Conservation (phyloP, 2,888 invertebrate species). For the Nowickia ferox region DNA sequence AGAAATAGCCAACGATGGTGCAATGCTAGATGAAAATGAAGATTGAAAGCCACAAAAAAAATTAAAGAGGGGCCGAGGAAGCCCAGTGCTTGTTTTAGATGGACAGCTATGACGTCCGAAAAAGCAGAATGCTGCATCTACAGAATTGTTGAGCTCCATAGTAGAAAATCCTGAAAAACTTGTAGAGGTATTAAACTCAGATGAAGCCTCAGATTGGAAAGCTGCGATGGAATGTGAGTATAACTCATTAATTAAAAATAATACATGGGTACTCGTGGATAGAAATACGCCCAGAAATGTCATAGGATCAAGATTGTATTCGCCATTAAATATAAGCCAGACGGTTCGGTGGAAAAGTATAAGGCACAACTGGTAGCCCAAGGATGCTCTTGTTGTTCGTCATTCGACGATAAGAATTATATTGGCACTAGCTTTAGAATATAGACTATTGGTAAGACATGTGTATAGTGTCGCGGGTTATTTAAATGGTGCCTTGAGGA, state of each 20-base stretch:
- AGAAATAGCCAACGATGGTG: neutral
- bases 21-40: neutral
- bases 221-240: conserved; percentile 61
- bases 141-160: conserved; percentile 24
- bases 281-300: conserved; percentile 21
- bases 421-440: conserved; percentile 60
- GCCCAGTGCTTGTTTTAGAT: conserved; percentile 54
- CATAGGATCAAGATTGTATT: conserved; percentile 43
- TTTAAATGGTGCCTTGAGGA: no score
- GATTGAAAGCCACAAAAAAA: neutral
- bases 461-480: no score
- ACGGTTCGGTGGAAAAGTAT: conserved; percentile 59
- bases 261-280: conserved; percentile 64
- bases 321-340: conserved; percentile 50
- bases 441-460: conserved; percentile 53
- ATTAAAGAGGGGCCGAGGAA: conserved; percentile 39
- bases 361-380: conserved; percentile 59
- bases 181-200: conserved; percentile 48
- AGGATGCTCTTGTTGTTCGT: conserved; percentile 65
- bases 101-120: conserved; percentile 39
- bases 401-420: conserved; percentile 65
- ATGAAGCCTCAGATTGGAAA: conserved; percentile 60
- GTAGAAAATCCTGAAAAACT: conserved; percentile 19
- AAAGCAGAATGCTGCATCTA: conserved; percentile 52
- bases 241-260: conserved; percentile 50